Evolutionary conservation across 2,888 invertebrate genomes (phyloP), one percentile per base, ranked within the genome.

Genomic region (Linnaemya vulpina): DNA sequence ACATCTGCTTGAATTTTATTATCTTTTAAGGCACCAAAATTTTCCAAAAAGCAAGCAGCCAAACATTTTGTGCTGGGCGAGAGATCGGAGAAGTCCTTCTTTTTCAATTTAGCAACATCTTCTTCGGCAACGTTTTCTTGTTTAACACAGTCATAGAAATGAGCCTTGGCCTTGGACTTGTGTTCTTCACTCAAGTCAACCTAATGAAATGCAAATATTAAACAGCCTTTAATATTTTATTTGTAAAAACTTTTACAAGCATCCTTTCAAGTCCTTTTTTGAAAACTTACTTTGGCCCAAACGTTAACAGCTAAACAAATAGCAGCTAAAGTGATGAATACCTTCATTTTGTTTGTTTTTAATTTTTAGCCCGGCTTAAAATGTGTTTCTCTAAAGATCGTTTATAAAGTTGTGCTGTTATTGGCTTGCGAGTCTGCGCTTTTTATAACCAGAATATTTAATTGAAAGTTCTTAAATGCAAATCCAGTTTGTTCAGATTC

Each of bases 21-120:
- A 51, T 90, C 87, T 84, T 90, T 89, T 3, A 90, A 25, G 11
- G 89, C 86, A 38, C 90, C 91, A 0, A 85, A 49, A 84, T 90
- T 89, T 81, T 91, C 91, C 53, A 92, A 88, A 87, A 92, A 90
- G 67, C 92, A 92, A 65, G 90, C 90, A 55, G 89, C 85, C 75
- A 91, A 91, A 86, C 92, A 91, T 78, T 91, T 90, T 3, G 88
- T 53, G 13, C 88, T 89, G 20, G 89, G 88, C 40, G 83, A 89
- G 53, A 88, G 87, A 22, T 89, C 86, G 25, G 86, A 70, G 46
- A 87, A 90, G 49, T 90, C 88, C 79, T 86, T 88, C 65, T 87
- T 87, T 65, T 86, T 86, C 22, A 92, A 58, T 76, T 88, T 89
- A 20, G 71, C 74, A 0, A 84, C 77, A 38, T 89, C 90, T 10